phyloP scores from a whole-genome alignment of 1,140 invertebrate species.

The Triops cancriformis region DNA sequence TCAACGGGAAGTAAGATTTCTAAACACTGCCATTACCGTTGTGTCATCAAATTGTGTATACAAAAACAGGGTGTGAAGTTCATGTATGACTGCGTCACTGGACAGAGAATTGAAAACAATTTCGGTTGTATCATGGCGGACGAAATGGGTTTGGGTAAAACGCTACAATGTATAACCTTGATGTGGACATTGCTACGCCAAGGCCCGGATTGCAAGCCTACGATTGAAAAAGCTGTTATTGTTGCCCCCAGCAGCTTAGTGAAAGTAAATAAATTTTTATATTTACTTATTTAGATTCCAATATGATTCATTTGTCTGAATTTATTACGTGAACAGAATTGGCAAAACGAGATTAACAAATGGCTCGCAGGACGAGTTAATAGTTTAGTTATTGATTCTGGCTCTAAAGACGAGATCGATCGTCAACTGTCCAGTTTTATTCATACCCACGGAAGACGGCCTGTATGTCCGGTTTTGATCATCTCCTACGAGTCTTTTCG shows the following conservation, averaged over 20 bases:
- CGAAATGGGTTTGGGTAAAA: conserved; percentile 97
- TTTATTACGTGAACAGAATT: conserved; percentile 56
- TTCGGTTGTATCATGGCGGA: conserved; percentile 98
- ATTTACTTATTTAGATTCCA: too few species aligned
- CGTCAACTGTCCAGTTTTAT: conserved; percentile 65
- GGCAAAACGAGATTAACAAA: conserved; percentile 97
- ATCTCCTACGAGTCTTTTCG: conserved; percentile 99
- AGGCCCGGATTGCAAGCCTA: conserved; percentile 47
- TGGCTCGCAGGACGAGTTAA: conserved; percentile 82
- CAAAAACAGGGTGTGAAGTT: conserved; percentile 83
- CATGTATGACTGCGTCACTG: conserved; percentile 99
- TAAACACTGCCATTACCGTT: conserved; percentile 21
- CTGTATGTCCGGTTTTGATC: conserved; percentile 82
- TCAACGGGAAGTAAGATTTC: conserved; percentile 70
- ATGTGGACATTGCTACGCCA: conserved; percentile 90
- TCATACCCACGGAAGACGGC: conserved; percentile 48
- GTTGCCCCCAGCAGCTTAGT: conserved; percentile 95
- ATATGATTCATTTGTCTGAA: too few species aligned
- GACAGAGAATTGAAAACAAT: conserved; percentile 72
- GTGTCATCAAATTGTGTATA: conserved; percentile 19
- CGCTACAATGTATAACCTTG: conserved; percentile 93
- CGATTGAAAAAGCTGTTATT: conserved; percentile 75
- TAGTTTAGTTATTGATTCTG: conserved; percentile 82
- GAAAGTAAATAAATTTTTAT: conserved; percentile 47
- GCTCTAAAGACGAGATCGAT: conserved; percentile 80